Conservation (phyloP, 2,888 invertebrate genomes). For the Ecdyonurus torrentis region DNA sequence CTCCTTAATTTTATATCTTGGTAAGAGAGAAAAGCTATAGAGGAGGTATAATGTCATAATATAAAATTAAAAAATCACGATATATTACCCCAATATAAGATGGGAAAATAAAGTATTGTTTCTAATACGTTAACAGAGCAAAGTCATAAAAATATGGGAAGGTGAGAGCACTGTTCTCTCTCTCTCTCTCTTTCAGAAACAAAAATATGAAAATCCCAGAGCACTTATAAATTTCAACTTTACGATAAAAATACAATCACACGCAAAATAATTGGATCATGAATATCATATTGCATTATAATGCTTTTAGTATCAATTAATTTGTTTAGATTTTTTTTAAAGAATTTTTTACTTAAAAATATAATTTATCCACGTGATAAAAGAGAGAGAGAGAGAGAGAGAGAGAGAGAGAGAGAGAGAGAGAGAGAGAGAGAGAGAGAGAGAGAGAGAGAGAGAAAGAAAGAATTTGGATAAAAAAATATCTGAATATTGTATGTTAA, state of each 20-base stretch:
- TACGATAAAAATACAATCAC: background rate
- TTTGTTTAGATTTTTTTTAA: too few relatives aligned
- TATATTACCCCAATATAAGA: conserved; percentile 14
- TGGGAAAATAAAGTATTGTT: conserved; percentile 13
- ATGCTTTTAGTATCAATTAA: too few relatives aligned
- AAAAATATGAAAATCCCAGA: background rate
- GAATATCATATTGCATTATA: too few relatives aligned
- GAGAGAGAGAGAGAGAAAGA: too few relatives aligned
- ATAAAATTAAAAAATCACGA: conserved; percentile 15
- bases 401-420: too few relatives aligned
- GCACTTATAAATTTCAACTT: background rate
- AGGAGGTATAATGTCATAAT: background rate
- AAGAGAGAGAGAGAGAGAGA: too few relatives aligned
- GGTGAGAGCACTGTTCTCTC: background rate
- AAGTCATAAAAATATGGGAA: background rate
- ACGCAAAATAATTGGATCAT: background rate
- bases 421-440: too few relatives aligned
- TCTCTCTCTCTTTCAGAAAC: background rate
- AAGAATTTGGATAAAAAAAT: too few relatives aligned
- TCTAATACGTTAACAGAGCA: background rate
- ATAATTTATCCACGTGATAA: too few relatives aligned
- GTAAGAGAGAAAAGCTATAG: background rate
- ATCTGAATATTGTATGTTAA: too few relatives aligned
- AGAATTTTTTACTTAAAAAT: too few relatives aligned
- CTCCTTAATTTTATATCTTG: too few relatives aligned